Evolutionary conservation across 2,888 invertebrate species (phyloP).

Genomic region (Myopa testacea): DNA sequence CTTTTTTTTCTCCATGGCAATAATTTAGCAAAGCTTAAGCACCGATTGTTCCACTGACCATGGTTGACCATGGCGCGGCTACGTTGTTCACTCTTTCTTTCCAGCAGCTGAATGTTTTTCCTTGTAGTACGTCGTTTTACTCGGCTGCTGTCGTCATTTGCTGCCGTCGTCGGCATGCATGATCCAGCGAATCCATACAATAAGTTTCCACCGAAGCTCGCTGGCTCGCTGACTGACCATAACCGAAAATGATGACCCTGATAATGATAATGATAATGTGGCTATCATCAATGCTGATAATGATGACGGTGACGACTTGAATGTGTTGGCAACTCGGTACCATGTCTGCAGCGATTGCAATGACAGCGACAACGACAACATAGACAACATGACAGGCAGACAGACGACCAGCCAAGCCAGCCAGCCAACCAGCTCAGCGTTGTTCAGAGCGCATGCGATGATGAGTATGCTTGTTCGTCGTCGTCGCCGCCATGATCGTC

Average conservation of each 20-base stretch:
- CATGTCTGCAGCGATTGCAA: constrained; percentile 2
- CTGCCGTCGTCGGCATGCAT: constrained; percentile 8
- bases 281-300: constrained; percentile 20
- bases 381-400: constrained; percentile 14
- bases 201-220: constrained; percentile 6
- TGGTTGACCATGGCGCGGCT: not conserved
- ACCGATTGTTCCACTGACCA: constrained; percentile 25
- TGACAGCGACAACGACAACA: constrained; percentile 20
- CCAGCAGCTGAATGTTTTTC: not conserved
- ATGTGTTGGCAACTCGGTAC: not conserved
- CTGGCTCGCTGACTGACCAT: constrained; percentile 16
- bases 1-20: not conserved
- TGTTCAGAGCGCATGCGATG: not conserved
- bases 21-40: constrained; percentile 20
- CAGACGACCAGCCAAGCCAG: not conserved
- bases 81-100: not conserved
- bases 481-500: constrained; percentile 1
- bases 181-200: constrained; percentile 15
- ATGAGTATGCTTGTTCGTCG: not conserved
- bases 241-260: constrained; percentile 29
- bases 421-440: no score
- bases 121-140: not conserved
- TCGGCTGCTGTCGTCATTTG: not conserved
- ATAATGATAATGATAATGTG: constrained; percentile 21
- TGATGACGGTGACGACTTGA: constrained; percentile 25